Base-by-base conservation (phyloP, 2,113 vertebrate genomes). In the Melanerpes aurifrons region DNA sequence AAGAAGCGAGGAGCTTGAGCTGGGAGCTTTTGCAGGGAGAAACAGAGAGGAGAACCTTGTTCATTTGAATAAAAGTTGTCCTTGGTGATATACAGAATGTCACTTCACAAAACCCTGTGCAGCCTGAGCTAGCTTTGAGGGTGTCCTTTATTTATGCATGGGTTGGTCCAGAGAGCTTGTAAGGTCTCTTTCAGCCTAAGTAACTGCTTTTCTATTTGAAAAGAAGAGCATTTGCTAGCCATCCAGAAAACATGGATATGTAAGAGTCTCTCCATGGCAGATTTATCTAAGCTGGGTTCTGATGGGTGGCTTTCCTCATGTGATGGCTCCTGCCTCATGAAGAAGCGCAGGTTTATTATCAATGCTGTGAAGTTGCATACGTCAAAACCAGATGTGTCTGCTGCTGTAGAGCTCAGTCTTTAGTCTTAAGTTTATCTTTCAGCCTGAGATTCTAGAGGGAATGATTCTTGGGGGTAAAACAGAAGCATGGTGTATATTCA, bases 1-100 rank as follows among this genome's bases (percentile, higher is more conserved):
- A 71, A 68, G 69, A 70, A 87, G 54, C 0, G 0, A 73, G 53
- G 61, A 95, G 43, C 31, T 93, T 37, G 79, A 94, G 66, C 62
- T 81, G 22, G 45, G 54, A 78, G 37, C 57, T 77, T 86, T 86
- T 72, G 20, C 1, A 11, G 35, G 15, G 35, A 76, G 63, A 85
- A 92, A 45, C 17, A 64, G 69, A 91, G 59, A 79, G 79, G 50
- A 53, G 7, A 81, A n/a, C 54, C 25, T 94, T 93, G 82, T 91
- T 91, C 37, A 14, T 81, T 59, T 74, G 31, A 64, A 91, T 93
- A 74, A 77, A 90, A 87, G 94, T 95, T 96, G 90, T 94, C 87
- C 92, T 83, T 94, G 79, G 82, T 91, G 92, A 93, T 81, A 47
- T 8, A 53, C 26, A 81, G 72, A 95, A 94, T 68, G 66, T 66